phyloP scores from a whole-genome alignment of 2,113 vertebrate species.

The Eptatretus burgeri region DNA sequence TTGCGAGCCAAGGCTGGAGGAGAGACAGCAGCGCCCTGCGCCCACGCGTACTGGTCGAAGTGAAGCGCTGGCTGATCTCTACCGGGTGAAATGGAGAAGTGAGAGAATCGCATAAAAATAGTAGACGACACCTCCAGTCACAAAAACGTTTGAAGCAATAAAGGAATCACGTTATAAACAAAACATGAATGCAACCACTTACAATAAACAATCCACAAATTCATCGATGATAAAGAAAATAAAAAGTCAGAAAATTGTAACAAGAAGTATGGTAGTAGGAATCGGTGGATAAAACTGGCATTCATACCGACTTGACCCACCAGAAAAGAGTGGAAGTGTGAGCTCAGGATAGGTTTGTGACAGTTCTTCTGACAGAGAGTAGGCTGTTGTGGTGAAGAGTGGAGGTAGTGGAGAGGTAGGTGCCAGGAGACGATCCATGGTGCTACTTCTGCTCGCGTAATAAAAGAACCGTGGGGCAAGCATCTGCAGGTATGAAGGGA shows the following conservation, averaged over 20 bases:
- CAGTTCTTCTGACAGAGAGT: slow-evolving; percentile 56
- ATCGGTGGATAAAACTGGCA: no score
- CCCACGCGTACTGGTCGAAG: slow-evolving; percentile 72
- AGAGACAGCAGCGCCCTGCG: slow-evolving; percentile 93
- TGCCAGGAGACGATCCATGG: slow-evolving; percentile 48
- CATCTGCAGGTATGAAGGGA: slow-evolving; percentile 23
- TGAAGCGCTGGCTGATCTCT: slow-evolving; percentile 87
- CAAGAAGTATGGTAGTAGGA: no score
- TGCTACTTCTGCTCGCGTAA: slow-evolving; percentile 40
- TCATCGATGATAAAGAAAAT: no score
- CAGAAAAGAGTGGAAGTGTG: slow-evolving; percentile 87
- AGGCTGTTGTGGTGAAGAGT: slow-evolving; percentile 63
- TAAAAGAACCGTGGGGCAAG: slow-evolving; percentile 69
- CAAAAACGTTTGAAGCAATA: no score
- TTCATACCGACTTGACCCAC: slow-evolving; percentile 16
- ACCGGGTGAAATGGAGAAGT: slow-evolving; percentile 8
- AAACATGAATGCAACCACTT: no score
- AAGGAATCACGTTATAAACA: no score
- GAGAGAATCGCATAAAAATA: no score
- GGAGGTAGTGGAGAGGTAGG: slow-evolving; percentile 66
- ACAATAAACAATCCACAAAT: no score
- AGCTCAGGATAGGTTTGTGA: slow-evolving; percentile 94
- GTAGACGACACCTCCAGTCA: no score
- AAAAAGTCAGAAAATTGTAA: no score
- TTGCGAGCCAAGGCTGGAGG: slow-evolving; percentile 76